These are phyloP conservation scores for Phoxinus phoxinus DNA, from an alignment of 2,113 vertebrate species.

Conservation along the genomic window DNA sequence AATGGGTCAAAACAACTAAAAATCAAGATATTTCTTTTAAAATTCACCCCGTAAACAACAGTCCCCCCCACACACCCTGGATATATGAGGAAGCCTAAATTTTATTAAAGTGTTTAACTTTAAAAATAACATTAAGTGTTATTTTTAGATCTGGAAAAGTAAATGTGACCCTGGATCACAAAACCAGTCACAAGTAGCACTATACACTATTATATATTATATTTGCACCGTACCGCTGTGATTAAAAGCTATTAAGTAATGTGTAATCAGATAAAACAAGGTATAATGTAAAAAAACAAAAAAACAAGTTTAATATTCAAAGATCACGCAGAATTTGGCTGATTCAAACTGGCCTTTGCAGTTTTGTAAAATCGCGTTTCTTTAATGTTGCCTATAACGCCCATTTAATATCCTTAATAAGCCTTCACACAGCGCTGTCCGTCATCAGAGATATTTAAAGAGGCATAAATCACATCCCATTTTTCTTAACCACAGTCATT, in stretches of 20 bases:
- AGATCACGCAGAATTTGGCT: not conserved
- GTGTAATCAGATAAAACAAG: not conserved
- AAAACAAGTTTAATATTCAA: not conserved
- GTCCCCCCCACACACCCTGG: too few relatives aligned
- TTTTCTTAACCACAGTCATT: slow-evolving; percentile 41
- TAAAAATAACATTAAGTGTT: too few relatives aligned
- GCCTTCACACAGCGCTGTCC: not conserved
- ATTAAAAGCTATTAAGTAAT: not conserved
- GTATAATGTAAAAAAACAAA: too few relatives aligned
- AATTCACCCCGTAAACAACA: too few relatives aligned
- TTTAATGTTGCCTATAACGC: not conserved
- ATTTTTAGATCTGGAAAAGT: too few relatives aligned
- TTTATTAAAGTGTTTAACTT: too few relatives aligned
- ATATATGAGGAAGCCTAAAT: too few relatives aligned
- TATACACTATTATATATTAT: too few relatives aligned
- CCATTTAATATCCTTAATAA: slow-evolving; percentile 24
- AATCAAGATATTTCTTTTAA: too few relatives aligned
- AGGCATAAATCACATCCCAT: slow-evolving; percentile 30
- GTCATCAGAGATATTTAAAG: slow-evolving; percentile 43
- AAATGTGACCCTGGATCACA: too few relatives aligned
- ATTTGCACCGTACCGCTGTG: not conserved
- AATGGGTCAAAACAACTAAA: too few relatives aligned
- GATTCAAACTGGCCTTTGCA: not conserved
- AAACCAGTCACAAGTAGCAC: too few relatives aligned
- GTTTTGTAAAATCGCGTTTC: not conserved